These are phyloP conservation scores for Eristalinus sepulchralis DNA, from an alignment of 2,888 invertebrate genomes.

Conservation along the genomic window DNA sequence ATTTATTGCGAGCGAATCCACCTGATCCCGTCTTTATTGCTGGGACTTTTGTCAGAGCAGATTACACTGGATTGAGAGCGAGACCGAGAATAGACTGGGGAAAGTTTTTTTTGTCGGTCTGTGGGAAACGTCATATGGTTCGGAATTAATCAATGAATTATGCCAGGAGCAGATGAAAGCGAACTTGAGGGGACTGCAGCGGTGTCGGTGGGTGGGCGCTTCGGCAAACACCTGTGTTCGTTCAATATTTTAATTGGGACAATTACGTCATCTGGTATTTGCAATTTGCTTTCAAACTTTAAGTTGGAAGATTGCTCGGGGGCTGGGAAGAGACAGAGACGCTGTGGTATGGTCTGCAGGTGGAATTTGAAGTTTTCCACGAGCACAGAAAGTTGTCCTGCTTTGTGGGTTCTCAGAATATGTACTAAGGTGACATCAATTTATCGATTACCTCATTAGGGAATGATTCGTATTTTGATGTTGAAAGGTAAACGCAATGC, in stretches of 20 bases:
- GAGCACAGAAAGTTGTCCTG: too few species aligned
- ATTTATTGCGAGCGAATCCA: conserved; percentile 33
- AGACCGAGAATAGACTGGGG: neutral
- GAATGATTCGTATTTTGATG: too few species aligned
- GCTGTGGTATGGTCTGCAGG: neutral
- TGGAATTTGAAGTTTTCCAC: too few species aligned
- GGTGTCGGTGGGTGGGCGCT: neutral
- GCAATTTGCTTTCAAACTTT: neutral
- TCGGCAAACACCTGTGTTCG: neutral
- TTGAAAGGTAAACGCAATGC: too few species aligned
- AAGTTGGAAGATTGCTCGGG: neutral
- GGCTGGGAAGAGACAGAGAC: neutral
- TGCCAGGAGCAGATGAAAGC: neutral
- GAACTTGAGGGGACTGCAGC: neutral
- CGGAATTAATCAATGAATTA: conserved; percentile 5
- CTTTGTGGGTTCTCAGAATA: too few species aligned
- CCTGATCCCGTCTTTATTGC: conserved; percentile 15
- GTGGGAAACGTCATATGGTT: neutral
- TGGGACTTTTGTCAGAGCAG: neutral
- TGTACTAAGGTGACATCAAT: too few species aligned
- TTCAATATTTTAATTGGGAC: neutral
- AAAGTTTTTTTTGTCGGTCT: neutral
- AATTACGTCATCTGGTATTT: neutral
- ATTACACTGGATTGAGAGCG: neutral
- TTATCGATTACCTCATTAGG: too few species aligned